A percentile compares a stretch with the other conserved stretches of the same genome.
Evolutionary conservation across 35 echinoderm and acorn worm genomes (phyloP).

Genomic region (Ptychodera flava): DNA sequence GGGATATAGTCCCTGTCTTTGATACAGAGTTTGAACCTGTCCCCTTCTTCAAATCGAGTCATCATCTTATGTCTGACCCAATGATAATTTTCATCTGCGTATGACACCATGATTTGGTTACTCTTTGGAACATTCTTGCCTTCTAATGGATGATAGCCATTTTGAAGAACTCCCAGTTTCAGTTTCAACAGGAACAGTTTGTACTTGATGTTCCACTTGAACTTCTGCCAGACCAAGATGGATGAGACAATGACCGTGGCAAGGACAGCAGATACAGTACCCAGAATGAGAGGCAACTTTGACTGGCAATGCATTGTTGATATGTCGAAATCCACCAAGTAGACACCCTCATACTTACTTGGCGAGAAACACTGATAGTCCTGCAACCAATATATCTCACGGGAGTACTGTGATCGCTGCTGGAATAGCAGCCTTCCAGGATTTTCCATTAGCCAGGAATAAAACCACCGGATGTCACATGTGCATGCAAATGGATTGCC

Average conservation of each 20-base stretch:
- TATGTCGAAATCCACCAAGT: background rate
- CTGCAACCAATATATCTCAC: background rate
- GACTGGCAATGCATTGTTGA: background rate
- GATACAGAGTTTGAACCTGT: background rate
- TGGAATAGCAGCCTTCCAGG: background rate
- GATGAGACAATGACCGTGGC: background rate
- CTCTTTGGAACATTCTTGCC: background rate
- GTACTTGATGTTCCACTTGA: background rate
- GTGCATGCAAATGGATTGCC: background rate
- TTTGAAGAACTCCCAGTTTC: background rate
- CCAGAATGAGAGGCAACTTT: background rate
- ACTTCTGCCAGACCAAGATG: background rate
- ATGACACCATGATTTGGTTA: background rate
- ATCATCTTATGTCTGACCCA: background rate
- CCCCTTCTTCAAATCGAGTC: background rate
- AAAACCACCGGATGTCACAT: background rate
- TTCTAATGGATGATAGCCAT: background rate
- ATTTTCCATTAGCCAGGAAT: background rate
- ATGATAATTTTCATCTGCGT: background rate
- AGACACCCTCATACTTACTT: background rate
- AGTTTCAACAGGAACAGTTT: background rate
- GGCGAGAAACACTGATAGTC: background rate
- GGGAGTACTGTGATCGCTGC: background rate
- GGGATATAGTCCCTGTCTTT: background rate
- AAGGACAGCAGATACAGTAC: background rate